Evolutionary conservation across 1,140 invertebrate genomes (phyloP), one percentile per base, ranked within the genome.

Genomic region (Drosophila miranda): DNA sequence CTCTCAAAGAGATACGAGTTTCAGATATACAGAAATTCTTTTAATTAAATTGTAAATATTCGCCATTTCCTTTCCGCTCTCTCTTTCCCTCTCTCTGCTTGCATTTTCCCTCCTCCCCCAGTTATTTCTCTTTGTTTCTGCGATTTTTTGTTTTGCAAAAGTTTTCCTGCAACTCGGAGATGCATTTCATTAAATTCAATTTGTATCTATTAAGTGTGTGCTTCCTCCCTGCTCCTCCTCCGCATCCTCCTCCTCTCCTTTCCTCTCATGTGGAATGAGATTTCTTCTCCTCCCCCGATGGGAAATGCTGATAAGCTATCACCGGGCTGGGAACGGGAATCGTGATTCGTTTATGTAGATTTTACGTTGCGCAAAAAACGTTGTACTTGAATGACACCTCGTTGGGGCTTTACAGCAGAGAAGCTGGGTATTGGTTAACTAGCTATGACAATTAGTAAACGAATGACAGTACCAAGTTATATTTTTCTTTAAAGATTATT

Each of bases 301-400:
- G 42, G 44, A 13, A 53, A 3, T 11, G 58, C 52, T 74, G 70
- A 64, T 74, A 73, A 56, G 58, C 34, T 73, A 73, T 73, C 70
- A 64, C 21, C 34, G 11, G 34, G 13, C 50, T 23, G 21, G 26
- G 30, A 9, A 9, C 30, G 30, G 26, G 6, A 48, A 30, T 82
- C 59, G 81, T 73, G 75, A 78, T 66, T 83, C 70, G 69, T 71
- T 46, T 62, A 83, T 75, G 70, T 56, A 71, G 66, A 75, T 78
- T 78, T 58, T 28, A 8, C 52, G 64, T 51, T 64, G 76, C 76
- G 70, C 77, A 76, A 76, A 77, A 67, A 74, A 26, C 54, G 16
- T 26, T 14, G 26, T 11, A 14, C 34, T 11, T 11, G 34, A 13
- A 11, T 38, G 34, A 38, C 34, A 38, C 11, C 34, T 38, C 11